Percentiles rank a stretch among this genome's conserved stretches.
Evolutionary conservation across 2,113 vertebrate species (phyloP).

Genomic region (Campylomormyrus numenius): DNA sequence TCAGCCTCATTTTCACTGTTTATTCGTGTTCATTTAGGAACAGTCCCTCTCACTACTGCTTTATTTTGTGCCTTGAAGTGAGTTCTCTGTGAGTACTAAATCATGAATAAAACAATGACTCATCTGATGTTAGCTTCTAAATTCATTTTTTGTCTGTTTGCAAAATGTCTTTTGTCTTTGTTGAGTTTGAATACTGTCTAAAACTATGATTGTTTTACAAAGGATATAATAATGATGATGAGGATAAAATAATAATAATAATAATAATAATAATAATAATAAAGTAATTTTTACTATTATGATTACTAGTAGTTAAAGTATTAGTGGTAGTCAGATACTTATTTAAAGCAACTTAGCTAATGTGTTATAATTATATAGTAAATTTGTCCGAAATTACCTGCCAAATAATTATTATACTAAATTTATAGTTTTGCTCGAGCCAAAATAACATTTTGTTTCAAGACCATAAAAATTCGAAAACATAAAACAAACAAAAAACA

Average conservation of each 20-base stretch:
- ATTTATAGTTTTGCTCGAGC: neutral
- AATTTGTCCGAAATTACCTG: neutral
- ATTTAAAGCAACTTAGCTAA: neutral
- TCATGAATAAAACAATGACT: neutral
- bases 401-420: neutral
- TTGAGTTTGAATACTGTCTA: neutral
- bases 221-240: neutral
- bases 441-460: neutral
- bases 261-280: neutral
- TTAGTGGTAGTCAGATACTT: neutral
- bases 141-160: neutral
- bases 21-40: slow-evolving; percentile 46
- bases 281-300: neutral
- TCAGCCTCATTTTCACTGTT: slow-evolving; percentile 53
- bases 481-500: neutral
- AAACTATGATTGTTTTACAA: neutral
- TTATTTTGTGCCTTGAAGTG: neutral
- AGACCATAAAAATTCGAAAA: neutral
- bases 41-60: slow-evolving; percentile 17
- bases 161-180: neutral
- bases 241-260: neutral
- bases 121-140: neutral
- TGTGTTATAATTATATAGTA: neutral
- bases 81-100: neutral
- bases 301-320: neutral